Conservation (phyloP, 1,140 invertebrate genomes). For the Stegodyphus dumicola region DNA sequence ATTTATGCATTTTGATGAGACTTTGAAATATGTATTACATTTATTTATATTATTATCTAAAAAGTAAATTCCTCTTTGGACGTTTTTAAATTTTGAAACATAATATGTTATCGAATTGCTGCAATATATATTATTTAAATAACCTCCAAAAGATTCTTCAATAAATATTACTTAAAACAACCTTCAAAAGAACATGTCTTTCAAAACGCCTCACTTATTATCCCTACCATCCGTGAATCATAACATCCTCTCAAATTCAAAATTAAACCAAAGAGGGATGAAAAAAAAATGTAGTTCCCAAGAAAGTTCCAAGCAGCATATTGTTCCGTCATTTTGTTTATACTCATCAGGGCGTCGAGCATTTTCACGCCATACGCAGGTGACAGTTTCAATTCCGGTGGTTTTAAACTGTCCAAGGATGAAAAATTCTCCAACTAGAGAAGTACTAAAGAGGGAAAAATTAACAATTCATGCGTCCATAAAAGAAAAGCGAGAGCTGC, state of each 20-base stretch:
- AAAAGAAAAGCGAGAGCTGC: background rate
- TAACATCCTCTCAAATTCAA: background rate
- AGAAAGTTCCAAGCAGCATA: background rate
- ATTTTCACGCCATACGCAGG: conserved; percentile 1
- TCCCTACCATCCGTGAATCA: background rate
- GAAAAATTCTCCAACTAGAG: background rate
- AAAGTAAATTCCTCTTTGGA: no score
- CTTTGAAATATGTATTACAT: no score
- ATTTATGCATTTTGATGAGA: no score
- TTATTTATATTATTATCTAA: no score
- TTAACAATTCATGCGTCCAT: conserved; percentile 11
- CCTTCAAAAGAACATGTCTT: no score
- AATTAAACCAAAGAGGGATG: background rate
- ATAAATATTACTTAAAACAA: no score
- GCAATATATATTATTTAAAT: no score
- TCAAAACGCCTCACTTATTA: no score
- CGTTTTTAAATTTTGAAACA: no score
- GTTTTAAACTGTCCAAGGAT: conserved; percentile 5
- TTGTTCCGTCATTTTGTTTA: conserved; percentile 11
- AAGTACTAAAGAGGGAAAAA: conserved; percentile 8
- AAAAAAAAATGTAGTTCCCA: background rate
- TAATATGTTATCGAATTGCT: no score
- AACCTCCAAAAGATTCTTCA: no score
- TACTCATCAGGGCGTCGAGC: background rate
- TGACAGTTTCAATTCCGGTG: background rate